phyloP scores from a whole-genome alignment of 1,140 invertebrate species.

The Cydia splendana region DNA sequence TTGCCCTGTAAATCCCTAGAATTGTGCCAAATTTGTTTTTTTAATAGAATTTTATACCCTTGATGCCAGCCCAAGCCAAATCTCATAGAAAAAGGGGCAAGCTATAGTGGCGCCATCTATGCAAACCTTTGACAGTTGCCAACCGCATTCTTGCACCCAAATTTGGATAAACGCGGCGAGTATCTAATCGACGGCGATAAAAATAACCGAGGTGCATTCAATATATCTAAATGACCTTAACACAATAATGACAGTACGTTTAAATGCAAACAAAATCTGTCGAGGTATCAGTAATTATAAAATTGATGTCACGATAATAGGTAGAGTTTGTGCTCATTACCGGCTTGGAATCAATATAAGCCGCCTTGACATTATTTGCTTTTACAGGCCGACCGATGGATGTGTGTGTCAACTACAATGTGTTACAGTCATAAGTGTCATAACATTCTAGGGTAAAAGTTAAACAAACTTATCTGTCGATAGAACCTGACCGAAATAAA shows the following conservation, averaged over 20 bases:
- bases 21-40: too few species aligned
- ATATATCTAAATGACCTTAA: slow-evolving; percentile 21
- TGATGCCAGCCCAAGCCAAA: too few species aligned
- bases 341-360: slow-evolving; percentile 61
- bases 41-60: too few species aligned
- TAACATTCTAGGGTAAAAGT: slow-evolving; percentile 41
- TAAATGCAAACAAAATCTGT: slow-evolving; percentile 9
- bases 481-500: background rate
- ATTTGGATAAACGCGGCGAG: too few species aligned
- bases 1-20: too few species aligned
- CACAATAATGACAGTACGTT: slow-evolving; percentile 21
- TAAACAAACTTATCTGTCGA: slow-evolving; percentile 1
- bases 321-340: slow-evolving; percentile 53
- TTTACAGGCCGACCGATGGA: slow-evolving; percentile 56
- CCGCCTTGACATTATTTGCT: slow-evolving; percentile 65
- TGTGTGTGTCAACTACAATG: slow-evolving; percentile 50
- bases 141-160: too few species aligned
- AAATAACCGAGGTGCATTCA: background rate
- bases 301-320: slow-evolving; percentile 31
- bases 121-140: too few species aligned
- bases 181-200: background rate
- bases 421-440: slow-evolving; percentile 49
- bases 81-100: too few species aligned
- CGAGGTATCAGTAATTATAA: slow-evolving; percentile 20
- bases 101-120: too few species aligned